Evolutionary conservation across 2,113 vertebrate species (phyloP), one percentile per base, ranked within the genome.

Genomic region (Elaphurus davidianus): DNA sequence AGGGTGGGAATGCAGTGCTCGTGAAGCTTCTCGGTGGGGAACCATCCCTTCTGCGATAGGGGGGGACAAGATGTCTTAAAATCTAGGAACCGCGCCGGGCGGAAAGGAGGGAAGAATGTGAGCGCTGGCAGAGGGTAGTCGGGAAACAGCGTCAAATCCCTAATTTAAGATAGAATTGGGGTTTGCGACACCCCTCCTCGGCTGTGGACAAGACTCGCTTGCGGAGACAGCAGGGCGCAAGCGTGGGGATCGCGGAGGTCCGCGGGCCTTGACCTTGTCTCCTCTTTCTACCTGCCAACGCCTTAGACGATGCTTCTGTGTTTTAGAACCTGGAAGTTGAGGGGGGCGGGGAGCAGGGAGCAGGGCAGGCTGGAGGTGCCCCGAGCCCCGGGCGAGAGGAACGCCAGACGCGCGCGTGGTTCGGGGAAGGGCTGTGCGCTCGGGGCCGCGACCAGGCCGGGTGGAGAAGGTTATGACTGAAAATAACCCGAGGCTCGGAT

Each of bases 261-360:
- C 36, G 12, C 12, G 71, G 60, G 82, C 74, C 83, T 93, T 96
- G 90, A 93, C 90, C 81, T 97, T 85, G 94, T 36, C 3, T 85
- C 59, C 6, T 33, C 62, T 47, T 45, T 6, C 30, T 87, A n/a
- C 64, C 90, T 45, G 74, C n/a, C 74, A 8, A 47, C 47, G 33
- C 40, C 47, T 47, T 52, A 59, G 78, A 60, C 2, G 27, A 11
- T 33, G 57, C 60, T 27, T 52, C 62, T 12, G 57, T 17, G 85
- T 27, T 78, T 88, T 52, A 28, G 93, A 78, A 62, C 28, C 15
- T 36, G n/a, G 52, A 87, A 14, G 43, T 93, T 33, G 13, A 83
- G 7, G 55, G 59, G 45, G 33, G 4, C 28, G 17, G n/a, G 64
- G 64, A 71, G 64, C 64, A 23, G 85, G 76, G 45, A 64, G 40